Conservation (phyloP, 2,888 invertebrate species). For the Oxytorus armatus region DNA sequence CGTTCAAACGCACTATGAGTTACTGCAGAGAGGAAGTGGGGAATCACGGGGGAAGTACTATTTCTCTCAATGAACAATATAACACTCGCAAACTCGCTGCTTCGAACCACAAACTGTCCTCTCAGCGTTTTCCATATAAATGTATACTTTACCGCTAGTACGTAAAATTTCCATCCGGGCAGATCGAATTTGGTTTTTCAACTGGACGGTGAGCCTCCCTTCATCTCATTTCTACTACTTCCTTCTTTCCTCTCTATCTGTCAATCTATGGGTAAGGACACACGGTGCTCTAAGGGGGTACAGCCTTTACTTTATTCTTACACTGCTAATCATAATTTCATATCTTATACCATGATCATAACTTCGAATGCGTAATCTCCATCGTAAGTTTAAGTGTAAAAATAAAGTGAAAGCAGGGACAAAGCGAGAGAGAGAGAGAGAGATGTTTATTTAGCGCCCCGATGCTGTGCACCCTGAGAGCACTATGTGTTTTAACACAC, state of each 20-base stretch:
- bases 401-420: too few relatives aligned
- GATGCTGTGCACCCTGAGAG: too few relatives aligned
- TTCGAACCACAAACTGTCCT: constrained; percentile 58
- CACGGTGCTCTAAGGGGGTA: too few relatives aligned
- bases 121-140: constrained; percentile 53
- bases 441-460: too few relatives aligned
- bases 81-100: constrained; percentile 34
- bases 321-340: too few relatives aligned
- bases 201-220: background rate
- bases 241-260: background rate
- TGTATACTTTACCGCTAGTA: background rate
- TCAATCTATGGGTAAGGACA: too few relatives aligned
- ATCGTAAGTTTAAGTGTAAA: too few relatives aligned
- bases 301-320: too few relatives aligned
- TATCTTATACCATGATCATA: too few relatives aligned
- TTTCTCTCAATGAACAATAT: constrained; percentile 43
- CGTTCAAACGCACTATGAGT: constrained; percentile 59
- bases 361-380: too few relatives aligned
- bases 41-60: constrained; percentile 50
- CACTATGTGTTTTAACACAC: too few relatives aligned
- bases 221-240: background rate
- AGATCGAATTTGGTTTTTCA: constrained; percentile 53
- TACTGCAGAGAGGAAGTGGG: constrained; percentile 44
- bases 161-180: constrained; percentile 31
- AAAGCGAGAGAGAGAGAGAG: too few relatives aligned